Conservation (phyloP, 2,113 vertebrate species). For the Takifugu bimaculatus region DNA sequence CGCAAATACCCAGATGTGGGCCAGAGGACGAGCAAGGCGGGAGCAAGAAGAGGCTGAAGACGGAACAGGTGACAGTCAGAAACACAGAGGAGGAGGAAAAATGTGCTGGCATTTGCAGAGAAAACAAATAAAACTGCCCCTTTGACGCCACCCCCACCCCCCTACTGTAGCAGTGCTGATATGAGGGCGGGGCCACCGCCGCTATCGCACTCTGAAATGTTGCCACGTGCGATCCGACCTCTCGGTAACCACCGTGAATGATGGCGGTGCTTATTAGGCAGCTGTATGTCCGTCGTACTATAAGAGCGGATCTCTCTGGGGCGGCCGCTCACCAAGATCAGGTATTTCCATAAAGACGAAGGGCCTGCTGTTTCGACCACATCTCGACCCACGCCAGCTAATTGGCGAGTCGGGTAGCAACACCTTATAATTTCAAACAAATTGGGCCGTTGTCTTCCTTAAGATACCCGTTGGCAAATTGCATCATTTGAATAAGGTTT, state of each 20-base stretch:
- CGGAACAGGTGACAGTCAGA: neutral
- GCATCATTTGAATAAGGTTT: conserved; percentile 46
- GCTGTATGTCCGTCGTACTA: conserved; percentile 55
- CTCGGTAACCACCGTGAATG: conserved; percentile 48
- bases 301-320: conserved; percentile 54
- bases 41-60: neutral
- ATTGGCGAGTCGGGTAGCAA: conserved; percentile 45
- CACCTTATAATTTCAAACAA: conserved; percentile 53
- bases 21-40: conserved; percentile 16
- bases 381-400: conserved; percentile 51
- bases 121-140: conserved; percentile 53
- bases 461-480: conserved; percentile 36
- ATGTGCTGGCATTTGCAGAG: conserved; percentile 19
- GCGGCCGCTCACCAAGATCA: conserved; percentile 52
- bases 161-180: conserved; percentile 20
- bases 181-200: conserved; percentile 6
- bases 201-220: conserved; percentile 35
- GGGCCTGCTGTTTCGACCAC: conserved; percentile 49
- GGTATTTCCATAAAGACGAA: conserved; percentile 45
- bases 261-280: conserved; percentile 52
- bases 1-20: conserved; percentile 21
- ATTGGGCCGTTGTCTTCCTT: conserved; percentile 50
- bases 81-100: neutral
- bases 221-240: conserved; percentile 46
- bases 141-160: conserved; percentile 39